Evolutionary conservation across 2,113 vertebrate genomes (phyloP).

Genomic region (Puffinus mauretanicus): DNA sequence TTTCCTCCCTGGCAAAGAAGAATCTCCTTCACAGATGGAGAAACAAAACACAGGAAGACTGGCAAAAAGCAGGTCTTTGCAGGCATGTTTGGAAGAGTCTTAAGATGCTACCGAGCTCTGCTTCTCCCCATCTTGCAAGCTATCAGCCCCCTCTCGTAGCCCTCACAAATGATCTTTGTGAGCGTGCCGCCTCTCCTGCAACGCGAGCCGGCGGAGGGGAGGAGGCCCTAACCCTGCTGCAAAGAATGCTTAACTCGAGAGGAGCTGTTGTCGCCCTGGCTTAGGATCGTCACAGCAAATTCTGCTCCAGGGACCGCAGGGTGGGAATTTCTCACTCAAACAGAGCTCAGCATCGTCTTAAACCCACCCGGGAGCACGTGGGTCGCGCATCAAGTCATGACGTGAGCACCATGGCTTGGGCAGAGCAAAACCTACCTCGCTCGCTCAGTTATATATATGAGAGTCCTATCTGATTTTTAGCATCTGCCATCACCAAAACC

Average conservation of each 20-base stretch:
- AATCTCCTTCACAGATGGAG: not conserved
- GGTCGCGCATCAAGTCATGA: not conserved
- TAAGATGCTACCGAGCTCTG: not conserved
- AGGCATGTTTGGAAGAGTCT: not conserved
- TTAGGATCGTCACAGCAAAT: not conserved
- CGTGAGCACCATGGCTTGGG: not conserved
- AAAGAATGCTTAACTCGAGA: not conserved
- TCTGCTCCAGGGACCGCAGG: not conserved
- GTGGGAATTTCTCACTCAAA: not conserved
- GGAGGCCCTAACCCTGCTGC: not conserved
- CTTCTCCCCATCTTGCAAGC: not conserved
- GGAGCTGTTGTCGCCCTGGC: not conserved
- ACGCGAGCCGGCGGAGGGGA: fast-evolving
- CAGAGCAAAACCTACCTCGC: not conserved
- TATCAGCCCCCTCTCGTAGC: not conserved
- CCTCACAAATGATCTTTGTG: not conserved
- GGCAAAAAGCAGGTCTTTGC: not conserved
- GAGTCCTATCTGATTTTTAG: not conserved
- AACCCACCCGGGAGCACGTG: not conserved
- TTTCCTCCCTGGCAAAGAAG: not conserved
- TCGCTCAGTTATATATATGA: not conserved
- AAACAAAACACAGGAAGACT: not conserved
- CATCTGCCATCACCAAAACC: not conserved
- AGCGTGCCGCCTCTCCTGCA: not conserved
- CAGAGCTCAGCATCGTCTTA: not conserved